Evolutionary conservation across 2,113 vertebrate genomes (phyloP), one percentile per base, ranked within the genome.

Genomic region (Tringa solitaria): DNA sequence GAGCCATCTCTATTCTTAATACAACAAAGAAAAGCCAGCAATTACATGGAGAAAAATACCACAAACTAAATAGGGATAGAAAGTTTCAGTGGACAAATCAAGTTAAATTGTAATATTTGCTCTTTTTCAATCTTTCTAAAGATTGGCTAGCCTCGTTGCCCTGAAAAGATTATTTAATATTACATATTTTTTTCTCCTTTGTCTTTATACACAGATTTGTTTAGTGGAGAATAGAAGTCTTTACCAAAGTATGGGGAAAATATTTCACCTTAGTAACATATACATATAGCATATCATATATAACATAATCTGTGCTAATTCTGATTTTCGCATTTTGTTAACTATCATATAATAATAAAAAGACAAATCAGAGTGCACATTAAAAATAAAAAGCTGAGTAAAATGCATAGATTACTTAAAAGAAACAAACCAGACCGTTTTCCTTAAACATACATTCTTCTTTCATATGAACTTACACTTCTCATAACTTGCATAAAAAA

Each of bases 101-200:
- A 84, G 56, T 77, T 73, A 53, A 46, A 75, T 75, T 78, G 4
- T 70, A 82, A 37, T 67, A 67, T 67, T 53, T 61, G 2, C 0
- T 14, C 5, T 69, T 39, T 63, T 65, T 39, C 1, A 72, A 65
- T 41, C 19, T 74, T 68, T 46, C 23, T 65, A n/a, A 74, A 83
- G 75, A 74, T n/a, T n/a, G n/a, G 46, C 0, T 4, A 50, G 13
- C 2, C 10, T 81, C 1, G 19, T 45, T 61, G 17, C 8, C 14
- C 15, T 2, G 12, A 35, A 50, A 76, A 85, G 3, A 2, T 37
- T 87, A 70, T 61, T 81, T 84, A 54, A 43, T 43, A 56, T 21
- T 39, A 43, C 75, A 18, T 61, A 41, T 26, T 70, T 79, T 76
- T 53, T 81, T 46, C 20, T 56, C 8, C 4, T 93, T 89, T n/a